These are phyloP conservation scores for Drosophila lowei DNA, from an alignment of 1,140 invertebrate species.

Conservation along the genomic window DNA sequence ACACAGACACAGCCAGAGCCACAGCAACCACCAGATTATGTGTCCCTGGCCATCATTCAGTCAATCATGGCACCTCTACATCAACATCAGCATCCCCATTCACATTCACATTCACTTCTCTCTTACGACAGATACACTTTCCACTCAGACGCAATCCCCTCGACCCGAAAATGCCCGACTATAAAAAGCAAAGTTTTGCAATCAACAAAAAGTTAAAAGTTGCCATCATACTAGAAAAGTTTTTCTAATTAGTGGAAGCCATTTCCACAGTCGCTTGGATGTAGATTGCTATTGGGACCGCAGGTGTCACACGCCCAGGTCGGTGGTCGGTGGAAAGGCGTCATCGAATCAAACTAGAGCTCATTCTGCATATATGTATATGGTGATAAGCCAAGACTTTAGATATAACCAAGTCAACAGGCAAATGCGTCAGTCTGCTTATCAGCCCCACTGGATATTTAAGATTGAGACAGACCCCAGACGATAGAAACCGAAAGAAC, in stretches of 20 bases:
- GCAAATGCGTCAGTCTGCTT: constrained; percentile 43
- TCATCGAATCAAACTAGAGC: constrained; percentile 32
- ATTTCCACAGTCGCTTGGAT: not conserved
- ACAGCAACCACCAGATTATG: constrained; percentile 53
- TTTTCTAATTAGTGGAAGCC: constrained; percentile 70
- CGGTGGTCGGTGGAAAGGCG: constrained; percentile 3
- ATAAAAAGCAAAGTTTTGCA: constrained; percentile 72
- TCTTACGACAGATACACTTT: not conserved
- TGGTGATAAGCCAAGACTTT: constrained; percentile 45
- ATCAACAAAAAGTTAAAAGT: constrained; percentile 75
- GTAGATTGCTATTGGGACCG: constrained; percentile 12
- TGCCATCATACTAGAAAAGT: constrained; percentile 57
- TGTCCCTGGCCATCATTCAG: constrained; percentile 56
- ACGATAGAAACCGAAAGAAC: not conserved
- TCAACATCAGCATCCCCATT: not conserved
- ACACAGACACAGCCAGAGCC: not conserved
- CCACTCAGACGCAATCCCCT: constrained; percentile 6
- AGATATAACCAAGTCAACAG: constrained; percentile 38
- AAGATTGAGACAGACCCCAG: constrained; percentile 40
- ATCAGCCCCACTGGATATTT: constrained; percentile 32
- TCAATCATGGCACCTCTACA: constrained; percentile 40
- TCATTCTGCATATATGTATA: constrained; percentile 29
- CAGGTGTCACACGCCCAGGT: constrained; percentile 30
- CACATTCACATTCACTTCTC: not conserved
- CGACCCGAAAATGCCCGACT: not conserved